These are phyloP conservation scores for Charadrius vociferus DNA, from an alignment of 2,113 vertebrate genomes.

Conservation along the genomic window DNA sequence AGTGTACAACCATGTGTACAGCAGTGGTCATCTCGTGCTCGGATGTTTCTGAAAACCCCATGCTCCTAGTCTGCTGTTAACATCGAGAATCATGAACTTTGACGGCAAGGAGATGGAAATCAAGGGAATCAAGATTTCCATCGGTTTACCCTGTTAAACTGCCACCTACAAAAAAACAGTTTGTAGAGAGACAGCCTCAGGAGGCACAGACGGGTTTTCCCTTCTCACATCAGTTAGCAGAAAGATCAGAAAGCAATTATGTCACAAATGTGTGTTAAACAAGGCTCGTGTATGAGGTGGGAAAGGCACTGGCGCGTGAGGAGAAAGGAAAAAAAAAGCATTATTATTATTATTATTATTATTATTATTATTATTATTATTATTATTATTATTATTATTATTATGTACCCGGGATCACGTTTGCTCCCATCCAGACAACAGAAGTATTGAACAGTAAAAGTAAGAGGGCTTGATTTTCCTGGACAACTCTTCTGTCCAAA, in stretches of 20 bases:
- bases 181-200: neutral
- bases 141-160: neutral
- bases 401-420: neutral
- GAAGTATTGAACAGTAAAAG: neutral
- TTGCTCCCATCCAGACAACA: neutral
- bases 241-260: neutral
- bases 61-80: neutral
- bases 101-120: neutral
- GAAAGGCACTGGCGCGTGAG: neutral
- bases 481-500: neutral
- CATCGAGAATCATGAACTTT: neutral
- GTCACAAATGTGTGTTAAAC: neutral
- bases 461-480: neutral
- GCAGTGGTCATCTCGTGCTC: neutral
- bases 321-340: neutral
- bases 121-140: neutral
- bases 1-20: rapidly evolving
- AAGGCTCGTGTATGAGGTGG: neutral
- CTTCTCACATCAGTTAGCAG: neutral
- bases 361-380: neutral
- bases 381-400: neutral
- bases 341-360: neutral
- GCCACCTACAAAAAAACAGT: neutral
- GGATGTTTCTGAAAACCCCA: neutral
- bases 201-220: neutral